Base-by-base conservation (phyloP, 37 sponge, comb jelly and placozoan species). In the Trichoplax adhaerens region DNA sequence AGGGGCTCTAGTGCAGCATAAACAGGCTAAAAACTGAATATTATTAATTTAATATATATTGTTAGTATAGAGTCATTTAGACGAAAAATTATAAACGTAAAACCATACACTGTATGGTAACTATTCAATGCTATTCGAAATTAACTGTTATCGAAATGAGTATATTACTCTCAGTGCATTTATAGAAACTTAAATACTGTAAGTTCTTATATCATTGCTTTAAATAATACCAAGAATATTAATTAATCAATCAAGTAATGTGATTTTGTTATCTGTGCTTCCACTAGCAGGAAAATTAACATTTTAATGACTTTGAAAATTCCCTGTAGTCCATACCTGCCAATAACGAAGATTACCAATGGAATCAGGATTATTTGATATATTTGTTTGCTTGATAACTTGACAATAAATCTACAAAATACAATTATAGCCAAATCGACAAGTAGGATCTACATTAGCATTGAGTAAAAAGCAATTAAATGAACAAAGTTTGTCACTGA, bases 321-420 rank as follows among this genome's bases (percentile, higher is more conserved):
- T 29, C 29, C 29, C 29, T 29, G 29, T 29, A 29, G 29, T 29
- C 29, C 75, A 55, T 12, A 74, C 62, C 62, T 60, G 64, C 75
- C 75, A 74, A 29, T 74, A 74, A 3, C 75, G 46, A n/a, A 74
- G 65, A 12, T 74, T 74, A 65, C 65, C 12, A 12, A 10, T 60
- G 10, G 10, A 60, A 60, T 60, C 12, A 12, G 62, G 12, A 60
- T 12, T 12, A 29, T 29, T 29, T 29, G 29, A 29, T 29, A 29
- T 77, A 7, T 83, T 80, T 29, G 97, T 95, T 80, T 95, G 97
- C 71, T 90, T 95, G 70, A 95, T 85, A 55, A 95, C 83, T 83
- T 95, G 97, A 71, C 86, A 85, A 75, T 85, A 95, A 61, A 95
- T 75, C 91, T 90, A 59, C 2, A 67, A 0, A 70, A 50, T 47